Percentiles rank a stretch among this genome's conserved stretches.
phyloP scores from a whole-genome alignment of 2,113 vertebrate genomes.

The Hippocampus barbouri region DNA sequence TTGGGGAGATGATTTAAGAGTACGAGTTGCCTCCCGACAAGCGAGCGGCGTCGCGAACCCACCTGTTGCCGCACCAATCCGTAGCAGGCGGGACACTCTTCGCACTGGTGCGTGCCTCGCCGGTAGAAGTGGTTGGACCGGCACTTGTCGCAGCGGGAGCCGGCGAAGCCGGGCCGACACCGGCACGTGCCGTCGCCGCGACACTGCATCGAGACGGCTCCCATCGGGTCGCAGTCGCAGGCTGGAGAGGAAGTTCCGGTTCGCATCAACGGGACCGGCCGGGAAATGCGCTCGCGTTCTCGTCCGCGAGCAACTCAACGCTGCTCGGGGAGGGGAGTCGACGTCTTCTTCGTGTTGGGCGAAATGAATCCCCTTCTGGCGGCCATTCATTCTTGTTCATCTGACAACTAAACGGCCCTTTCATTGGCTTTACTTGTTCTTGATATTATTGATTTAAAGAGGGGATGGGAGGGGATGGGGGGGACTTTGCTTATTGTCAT shows the following conservation, averaged over 20 bases:
- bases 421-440: no score
- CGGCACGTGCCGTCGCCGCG: constrained; percentile 81
- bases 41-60: constrained; percentile 20
- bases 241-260: constrained; percentile 62
- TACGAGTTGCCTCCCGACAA: no score
- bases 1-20: not conserved
- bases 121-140: constrained; percentile 82
- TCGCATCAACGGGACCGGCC: not conserved
- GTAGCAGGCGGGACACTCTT: constrained; percentile 85
- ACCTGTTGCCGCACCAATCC: constrained; percentile 84
- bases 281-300: no score
- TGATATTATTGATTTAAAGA: no score
- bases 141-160: constrained; percentile 88
- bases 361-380: no score
- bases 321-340: no score
- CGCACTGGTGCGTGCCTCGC: constrained; percentile 70
- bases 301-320: no score
- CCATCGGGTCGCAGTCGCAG: constrained; percentile 88
- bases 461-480: no score
- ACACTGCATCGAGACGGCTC: constrained; percentile 80
- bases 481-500: no score
- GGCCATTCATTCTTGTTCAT: no score
- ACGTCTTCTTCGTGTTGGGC: no score
- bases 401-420: no score
- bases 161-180: constrained; percentile 80